Base-by-base conservation (phyloP, 1,140 invertebrate species). In the Venturia canescens region DNA sequence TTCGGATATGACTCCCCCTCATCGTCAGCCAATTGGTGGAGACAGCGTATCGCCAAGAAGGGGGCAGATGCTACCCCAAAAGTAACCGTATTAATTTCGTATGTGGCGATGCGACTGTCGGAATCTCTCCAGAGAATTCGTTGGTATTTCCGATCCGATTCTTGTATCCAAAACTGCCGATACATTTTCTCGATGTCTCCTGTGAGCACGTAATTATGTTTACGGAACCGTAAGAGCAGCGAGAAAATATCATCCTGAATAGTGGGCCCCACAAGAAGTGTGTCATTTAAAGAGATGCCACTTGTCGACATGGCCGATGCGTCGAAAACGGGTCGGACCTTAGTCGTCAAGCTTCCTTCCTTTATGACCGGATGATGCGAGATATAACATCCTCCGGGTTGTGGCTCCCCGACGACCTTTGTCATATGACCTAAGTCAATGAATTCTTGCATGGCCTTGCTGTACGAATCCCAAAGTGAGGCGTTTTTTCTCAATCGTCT, bases 131-230 rank as follows among this genome's bases (percentile, higher is more conserved):
- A 91, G 0, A 91, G 50, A 53, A 91, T 90, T 79, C 84, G 82
- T 76, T 91, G 89, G 80, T 86, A 85, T 74, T 84, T 81, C 15
- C 77, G 53, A 72, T 91, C 87, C 57, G 87, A 80, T 38, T 75
- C 13, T 21, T 80, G 70, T 6, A 92, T 82, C 16, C 75, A 70
- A 29, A 91, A 83, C 75, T 89, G 87, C 15, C 88, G 77, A 82
- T 88, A 91, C 89, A 91, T 91, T 82, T 92, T 91, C 26, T 83
- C 80, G 15, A 92, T 88, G 80, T 92, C 91, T 6, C 85, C 89
- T 15, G 83, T 87, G 26, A 89, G 77, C 1, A 87, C 89, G 63
- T 84, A 82, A 50, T 71, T 27, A 81, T 88, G 82, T 18, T 29
- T 81, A 60, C 88, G 53, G 82, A 90, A 91, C 27, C 80, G 53